Conservation (phyloP, 1,140 invertebrate species). For the Paraescarpia echinospica region DNA sequence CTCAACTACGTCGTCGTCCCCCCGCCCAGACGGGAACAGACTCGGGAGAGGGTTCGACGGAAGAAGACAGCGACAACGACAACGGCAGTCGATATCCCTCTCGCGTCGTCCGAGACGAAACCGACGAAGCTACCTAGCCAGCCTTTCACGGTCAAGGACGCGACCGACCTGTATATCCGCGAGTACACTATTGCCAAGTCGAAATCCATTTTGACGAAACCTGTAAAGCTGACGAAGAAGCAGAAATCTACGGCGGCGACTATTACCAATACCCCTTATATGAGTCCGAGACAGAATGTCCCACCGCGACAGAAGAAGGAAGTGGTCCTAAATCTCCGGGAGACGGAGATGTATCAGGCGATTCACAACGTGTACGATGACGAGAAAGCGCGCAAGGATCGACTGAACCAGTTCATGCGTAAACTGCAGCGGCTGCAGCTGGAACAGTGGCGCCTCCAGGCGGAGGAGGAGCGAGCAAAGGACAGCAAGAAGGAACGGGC, state of each 20-base stretch:
- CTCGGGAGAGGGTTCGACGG: neutral
- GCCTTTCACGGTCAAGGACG: neutral
- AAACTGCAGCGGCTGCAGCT: conserved; percentile 37
- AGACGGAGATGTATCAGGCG: conserved; percentile 31
- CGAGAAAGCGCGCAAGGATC: conserved; percentile 24
- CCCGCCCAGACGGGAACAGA: neutral
- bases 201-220: neutral
- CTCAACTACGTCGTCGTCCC: neutral
- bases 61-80: neutral
- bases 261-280: neutral
- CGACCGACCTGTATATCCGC: neutral
- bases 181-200: neutral
- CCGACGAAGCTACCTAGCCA: neutral
- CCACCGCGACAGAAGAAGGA: neutral
- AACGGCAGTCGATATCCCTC: neutral
- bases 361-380: conserved; percentile 37
- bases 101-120: neutral
- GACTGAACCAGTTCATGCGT: conserved; percentile 39
- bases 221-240: neutral
- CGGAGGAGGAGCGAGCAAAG: conserved; percentile 30
- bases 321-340: neutral
- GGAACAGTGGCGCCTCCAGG: conserved; percentile 32
- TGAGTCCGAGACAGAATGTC: neutral
- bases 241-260: neutral
- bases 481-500: conserved; percentile 31